Conservation (phyloP, 2,888 invertebrate genomes). For the Mesopsocus fuscifrons region DNA sequence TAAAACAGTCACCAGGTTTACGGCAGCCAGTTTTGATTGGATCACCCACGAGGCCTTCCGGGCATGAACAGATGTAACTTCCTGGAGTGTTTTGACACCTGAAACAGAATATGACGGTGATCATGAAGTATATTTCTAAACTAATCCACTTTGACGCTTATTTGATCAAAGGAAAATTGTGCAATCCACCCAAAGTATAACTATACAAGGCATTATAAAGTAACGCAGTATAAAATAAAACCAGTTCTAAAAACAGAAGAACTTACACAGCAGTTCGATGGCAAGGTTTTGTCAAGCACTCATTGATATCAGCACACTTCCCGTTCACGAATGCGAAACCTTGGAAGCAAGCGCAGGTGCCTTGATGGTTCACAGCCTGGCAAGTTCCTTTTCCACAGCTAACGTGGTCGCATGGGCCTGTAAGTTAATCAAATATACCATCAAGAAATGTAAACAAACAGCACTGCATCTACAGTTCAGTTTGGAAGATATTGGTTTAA, state of each 20-base stretch:
- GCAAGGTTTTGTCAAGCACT: slow-evolving; percentile 60
- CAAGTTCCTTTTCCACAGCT: slow-evolving; percentile 70
- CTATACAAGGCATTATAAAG: no score
- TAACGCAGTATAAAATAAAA: background rate
- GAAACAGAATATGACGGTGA: no score
- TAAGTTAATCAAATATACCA: slow-evolving; percentile 18
- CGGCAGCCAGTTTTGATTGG: slow-evolving; percentile 51
- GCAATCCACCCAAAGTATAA: no score
- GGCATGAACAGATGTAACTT: slow-evolving; percentile 55
- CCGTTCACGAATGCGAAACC: slow-evolving; percentile 50
- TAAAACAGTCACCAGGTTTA: slow-evolving; percentile 63
- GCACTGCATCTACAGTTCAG: no score
- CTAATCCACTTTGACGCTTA: background rate
- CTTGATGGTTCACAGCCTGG: slow-evolving; percentile 47
- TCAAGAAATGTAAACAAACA: no score
- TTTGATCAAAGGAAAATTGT: no score
- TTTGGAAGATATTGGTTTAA: no score
- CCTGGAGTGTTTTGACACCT: slow-evolving; percentile 61
- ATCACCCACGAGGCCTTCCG: slow-evolving; percentile 63
- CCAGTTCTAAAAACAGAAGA: background rate
- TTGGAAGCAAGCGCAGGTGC: slow-evolving; percentile 50
- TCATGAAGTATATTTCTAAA: slow-evolving; percentile 2
- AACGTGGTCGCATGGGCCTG: slow-evolving; percentile 60
- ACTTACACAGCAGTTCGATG: slow-evolving; percentile 47
- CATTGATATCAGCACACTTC: slow-evolving; percentile 60